Base-by-base conservation (phyloP, 2,888 invertebrate species). In the Hemaris fuciformis region DNA sequence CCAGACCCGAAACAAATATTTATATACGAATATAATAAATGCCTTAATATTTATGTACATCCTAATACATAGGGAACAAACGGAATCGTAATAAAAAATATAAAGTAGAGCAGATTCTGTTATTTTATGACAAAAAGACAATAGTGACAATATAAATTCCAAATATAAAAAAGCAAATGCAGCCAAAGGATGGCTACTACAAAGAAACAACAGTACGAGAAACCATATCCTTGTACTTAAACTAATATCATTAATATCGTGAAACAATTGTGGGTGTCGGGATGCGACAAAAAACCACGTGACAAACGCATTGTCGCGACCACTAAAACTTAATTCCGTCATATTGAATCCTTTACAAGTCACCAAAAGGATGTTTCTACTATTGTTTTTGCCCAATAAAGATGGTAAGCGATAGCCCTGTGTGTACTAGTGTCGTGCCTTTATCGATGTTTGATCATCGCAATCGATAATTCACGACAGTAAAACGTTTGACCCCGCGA, bases 321-420 rank as follows among this genome's bases (percentile, higher is more conserved):
- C 70, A 80, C 68, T 85, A 79, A 84, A 86, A 85, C 85, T 85
- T 84, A 80, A 87, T 87, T 84, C 74, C 75, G 67, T 83, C 82
- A 82, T 83, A 84, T 81, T 76, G 75, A 80, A 81, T 80, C 83
- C 82, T 80, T 76, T 77, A 84, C 80, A 83, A 79, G 80, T 73
- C 72, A 69, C 70, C 70, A 71, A 67, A 69, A 65, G 71, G 74
- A 79, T 78, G 75, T 70, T 77, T 77, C 78, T 76, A 80, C 83
- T 78, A 86, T 85, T 84, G 83, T 86, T 84, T 82, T 77, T 71
- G 79, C 71, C 79, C 80, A 75, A 84, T 86, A 86, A 86, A 89
- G 90, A 91, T 90, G 80, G 75, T 73, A 74, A 70, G 66, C 76
- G 89, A 91, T 91, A 91, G 88, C 86, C 86, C 81, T 78, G 73